These are phyloP conservation scores for Tamias sibiricus DNA, from an alignment of 2,113 vertebrate genomes.

Conservation along the genomic window DNA sequence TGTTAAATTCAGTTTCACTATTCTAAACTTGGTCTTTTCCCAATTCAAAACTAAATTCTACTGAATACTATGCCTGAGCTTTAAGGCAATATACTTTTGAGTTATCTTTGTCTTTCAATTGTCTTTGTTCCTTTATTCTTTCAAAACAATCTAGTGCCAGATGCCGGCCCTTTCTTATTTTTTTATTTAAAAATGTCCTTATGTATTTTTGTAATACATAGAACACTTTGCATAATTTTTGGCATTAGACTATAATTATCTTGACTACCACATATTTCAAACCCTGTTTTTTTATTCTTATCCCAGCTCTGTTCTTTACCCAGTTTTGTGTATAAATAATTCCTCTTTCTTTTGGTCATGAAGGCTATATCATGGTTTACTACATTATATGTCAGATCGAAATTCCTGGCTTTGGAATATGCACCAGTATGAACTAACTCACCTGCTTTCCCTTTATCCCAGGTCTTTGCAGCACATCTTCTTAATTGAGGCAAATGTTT, in stretches of 20 bases:
- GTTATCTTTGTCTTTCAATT: constrained; percentile 35
- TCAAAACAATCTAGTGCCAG: constrained; percentile 45
- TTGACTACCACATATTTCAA: constrained; percentile 50
- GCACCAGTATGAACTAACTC: constrained; percentile 28
- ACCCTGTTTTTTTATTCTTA: background rate
- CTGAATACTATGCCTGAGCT: background rate
- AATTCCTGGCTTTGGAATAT: constrained; percentile 23
- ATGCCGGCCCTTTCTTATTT: background rate
- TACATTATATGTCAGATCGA: background rate
- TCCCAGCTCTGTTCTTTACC: background rate
- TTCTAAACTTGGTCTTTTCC: background rate
- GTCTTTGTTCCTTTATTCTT: background rate
- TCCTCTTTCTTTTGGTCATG: constrained; percentile 9
- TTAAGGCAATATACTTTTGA: constrained; percentile 16
- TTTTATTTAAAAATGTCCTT: constrained; percentile 46
- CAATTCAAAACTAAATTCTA: constrained; percentile 27
- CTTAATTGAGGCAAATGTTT: background rate
- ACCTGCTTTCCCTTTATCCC: constrained; percentile 40
- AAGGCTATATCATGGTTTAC: constrained; percentile 17
- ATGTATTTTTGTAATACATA: constrained; percentile 18
- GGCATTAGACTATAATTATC: constrained; percentile 49
- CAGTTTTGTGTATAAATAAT: background rate
- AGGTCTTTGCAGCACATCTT: background rate
- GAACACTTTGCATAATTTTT: constrained; percentile 38
- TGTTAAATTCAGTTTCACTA: background rate